These are phyloP conservation scores for Myiopsitta monachus DNA, from an alignment of 2,113 vertebrate genomes.

Conservation along the genomic window DNA sequence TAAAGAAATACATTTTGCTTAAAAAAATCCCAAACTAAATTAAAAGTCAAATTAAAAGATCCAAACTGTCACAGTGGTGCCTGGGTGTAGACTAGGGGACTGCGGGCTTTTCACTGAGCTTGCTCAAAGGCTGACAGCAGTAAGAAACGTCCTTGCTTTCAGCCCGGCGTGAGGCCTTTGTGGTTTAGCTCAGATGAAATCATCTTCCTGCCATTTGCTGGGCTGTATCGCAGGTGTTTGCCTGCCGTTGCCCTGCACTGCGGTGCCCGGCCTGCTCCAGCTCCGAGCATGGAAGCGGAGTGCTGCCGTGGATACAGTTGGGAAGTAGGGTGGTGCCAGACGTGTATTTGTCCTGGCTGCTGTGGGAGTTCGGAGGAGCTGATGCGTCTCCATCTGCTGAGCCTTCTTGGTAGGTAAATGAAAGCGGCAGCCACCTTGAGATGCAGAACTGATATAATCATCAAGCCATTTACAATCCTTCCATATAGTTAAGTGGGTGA, in stretches of 20 bases:
- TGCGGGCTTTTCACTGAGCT: not conserved
- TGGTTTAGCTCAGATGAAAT: not conserved
- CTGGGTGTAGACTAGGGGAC: not conserved
- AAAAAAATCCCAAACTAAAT: too few species aligned
- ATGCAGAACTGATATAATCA: not conserved
- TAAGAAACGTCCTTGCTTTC: not conserved
- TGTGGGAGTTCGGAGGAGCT: rapidly evolving
- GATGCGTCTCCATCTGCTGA: rapidly evolving
- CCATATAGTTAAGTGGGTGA: not conserved
- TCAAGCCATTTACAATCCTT: not conserved
- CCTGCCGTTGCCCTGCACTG: too few species aligned
- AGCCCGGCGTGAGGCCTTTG: rapidly evolving
- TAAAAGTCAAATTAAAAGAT: not conserved
- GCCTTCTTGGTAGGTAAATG: too few species aligned
- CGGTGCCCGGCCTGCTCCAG: too few species aligned
- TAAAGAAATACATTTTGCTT: not conserved
- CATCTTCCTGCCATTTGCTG: not conserved
- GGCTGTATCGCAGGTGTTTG: rapidly evolving
- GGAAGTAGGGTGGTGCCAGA: rapidly evolving
- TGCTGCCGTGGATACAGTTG: rapidly evolving
- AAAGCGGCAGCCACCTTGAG: too few species aligned
- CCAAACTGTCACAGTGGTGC: not conserved
- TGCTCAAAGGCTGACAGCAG: not conserved
- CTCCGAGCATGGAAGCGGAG: rapidly evolving
- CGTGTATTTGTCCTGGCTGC: not conserved